Percentiles rank a stretch among this genome's conserved stretches.
Conservation (phyloP, 2,797 vertebrate genomes). For the Odontamblyopus rebecca region DNA sequence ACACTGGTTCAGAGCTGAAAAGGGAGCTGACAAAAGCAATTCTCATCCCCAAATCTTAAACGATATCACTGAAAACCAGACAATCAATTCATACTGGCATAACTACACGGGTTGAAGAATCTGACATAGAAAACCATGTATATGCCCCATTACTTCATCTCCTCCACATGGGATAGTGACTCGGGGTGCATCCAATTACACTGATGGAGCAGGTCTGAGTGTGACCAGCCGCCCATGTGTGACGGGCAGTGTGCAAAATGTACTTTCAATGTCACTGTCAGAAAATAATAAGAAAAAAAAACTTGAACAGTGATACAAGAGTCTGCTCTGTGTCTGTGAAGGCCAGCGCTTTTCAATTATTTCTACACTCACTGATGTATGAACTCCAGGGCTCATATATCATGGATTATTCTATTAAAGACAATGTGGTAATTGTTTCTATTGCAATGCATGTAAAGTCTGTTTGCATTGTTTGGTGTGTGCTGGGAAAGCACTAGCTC, state of each 20-base stretch:
- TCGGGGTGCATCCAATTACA: constrained; percentile 48
- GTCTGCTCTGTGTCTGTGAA: constrained; percentile 4
- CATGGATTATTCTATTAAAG: not conserved
- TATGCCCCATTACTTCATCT: not conserved
- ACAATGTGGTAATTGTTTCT: not conserved
- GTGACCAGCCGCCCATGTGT: constrained; percentile 36
- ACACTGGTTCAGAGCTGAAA: not conserved
- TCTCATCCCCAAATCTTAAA: not conserved
- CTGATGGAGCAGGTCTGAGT: constrained; percentile 27
- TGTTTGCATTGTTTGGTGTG: no score
- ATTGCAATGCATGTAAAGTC: no score
- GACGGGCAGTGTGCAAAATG: constrained; percentile 2
- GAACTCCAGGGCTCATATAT: not conserved
- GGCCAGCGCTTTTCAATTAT: constrained; percentile 7
- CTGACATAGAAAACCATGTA: not conserved
- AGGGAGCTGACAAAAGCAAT: not conserved
- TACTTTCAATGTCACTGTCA: not conserved
- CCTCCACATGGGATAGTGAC: not conserved
- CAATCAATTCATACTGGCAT: not conserved
- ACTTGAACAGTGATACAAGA: not conserved
- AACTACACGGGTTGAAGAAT: not conserved
- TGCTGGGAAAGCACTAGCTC: no score
- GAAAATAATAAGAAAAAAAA: no score
- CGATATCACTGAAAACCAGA: not conserved
- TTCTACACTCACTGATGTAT: not conserved